Evolutionary conservation across 1,140 invertebrate genomes (phyloP).

Genomic region (Pachyrhynchus sulphureomaculatus): DNA sequence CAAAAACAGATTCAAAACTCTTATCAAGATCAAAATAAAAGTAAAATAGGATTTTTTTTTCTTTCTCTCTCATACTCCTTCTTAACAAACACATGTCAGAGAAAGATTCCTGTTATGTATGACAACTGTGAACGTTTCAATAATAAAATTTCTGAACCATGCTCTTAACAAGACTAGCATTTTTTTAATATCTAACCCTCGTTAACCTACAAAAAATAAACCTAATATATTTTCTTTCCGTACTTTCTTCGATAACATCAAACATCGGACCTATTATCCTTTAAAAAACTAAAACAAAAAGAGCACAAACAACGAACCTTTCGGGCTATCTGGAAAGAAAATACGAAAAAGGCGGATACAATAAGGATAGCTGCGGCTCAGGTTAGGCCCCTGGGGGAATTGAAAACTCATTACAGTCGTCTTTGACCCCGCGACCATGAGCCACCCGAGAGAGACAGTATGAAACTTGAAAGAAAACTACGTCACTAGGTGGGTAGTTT

Average conservation of each 20-base stretch:
- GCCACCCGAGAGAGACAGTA: slow-evolving; percentile 16
- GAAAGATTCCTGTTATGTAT: too few species aligned
- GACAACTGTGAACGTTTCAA: too few species aligned
- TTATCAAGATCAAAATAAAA: too few species aligned
- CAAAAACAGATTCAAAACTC: too few species aligned
- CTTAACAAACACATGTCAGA: too few species aligned
- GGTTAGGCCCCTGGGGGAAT: slow-evolving; percentile 25
- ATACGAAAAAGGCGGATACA: slow-evolving; percentile 31
- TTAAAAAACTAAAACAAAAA: slow-evolving; percentile 27
- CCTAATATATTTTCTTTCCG: neutral
- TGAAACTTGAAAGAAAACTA: slow-evolving; percentile 28
- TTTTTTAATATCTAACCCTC: neutral
- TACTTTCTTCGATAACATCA: neutral
- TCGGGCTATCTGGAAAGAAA: slow-evolving; percentile 15
- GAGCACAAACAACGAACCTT: slow-evolving; percentile 10
- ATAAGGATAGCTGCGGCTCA: slow-evolving; percentile 30
- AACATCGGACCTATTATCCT: slow-evolving; percentile 14
- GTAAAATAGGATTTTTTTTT: too few species aligned
- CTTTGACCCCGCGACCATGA: slow-evolving; percentile 33
- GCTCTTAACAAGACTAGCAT: too few species aligned
- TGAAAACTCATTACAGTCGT: slow-evolving; percentile 35
- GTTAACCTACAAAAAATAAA: neutral
- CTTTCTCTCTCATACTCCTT: too few species aligned
- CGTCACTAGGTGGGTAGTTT: neutral
- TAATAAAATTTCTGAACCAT: too few species aligned